Evolutionary conservation across 2,113 vertebrate genomes (phyloP).

Genomic region (Psephotus haematonotus): DNA sequence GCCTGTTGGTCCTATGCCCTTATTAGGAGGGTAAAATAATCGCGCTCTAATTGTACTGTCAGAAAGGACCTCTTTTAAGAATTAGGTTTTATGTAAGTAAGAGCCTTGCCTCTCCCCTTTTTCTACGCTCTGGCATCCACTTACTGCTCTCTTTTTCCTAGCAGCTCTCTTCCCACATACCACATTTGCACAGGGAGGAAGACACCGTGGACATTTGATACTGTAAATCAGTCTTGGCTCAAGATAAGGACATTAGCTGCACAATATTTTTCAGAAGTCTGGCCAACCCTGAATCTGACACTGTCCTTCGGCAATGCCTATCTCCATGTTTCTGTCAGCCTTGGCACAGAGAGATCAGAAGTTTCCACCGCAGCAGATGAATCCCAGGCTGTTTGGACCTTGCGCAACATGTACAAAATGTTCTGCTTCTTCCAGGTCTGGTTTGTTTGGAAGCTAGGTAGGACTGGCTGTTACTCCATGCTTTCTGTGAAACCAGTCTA

Average conservation of each 20-base stretch:
- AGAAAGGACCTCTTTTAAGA: neutral
- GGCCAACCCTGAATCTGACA: neutral
- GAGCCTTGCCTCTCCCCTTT: neutral
- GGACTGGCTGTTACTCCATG: neutral
- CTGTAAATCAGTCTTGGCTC: neutral
- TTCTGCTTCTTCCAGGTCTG: neutral
- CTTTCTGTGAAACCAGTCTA: neutral
- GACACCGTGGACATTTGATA: neutral
- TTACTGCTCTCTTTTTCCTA: neutral
- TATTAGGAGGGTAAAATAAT: neutral
- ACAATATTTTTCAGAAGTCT: neutral
- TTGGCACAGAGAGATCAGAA: neutral
- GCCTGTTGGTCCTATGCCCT: neutral
- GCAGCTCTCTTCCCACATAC: neutral
- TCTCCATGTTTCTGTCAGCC: neutral
- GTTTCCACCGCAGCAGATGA: neutral
- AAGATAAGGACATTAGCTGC: neutral
- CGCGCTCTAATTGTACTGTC: neutral
- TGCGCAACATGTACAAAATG: neutral
- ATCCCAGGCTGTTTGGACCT: neutral
- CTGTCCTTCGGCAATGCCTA: neutral
- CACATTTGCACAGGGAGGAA: neutral
- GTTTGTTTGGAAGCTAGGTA: neutral
- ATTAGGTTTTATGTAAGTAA: neutral
- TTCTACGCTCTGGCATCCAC: neutral